A percentile compares a stretch with the other conserved stretches of the same genome.
Evolutionary conservation across 2,113 vertebrate genomes (phyloP).

Genomic region (Paracanthobrama guichenoti): DNA sequence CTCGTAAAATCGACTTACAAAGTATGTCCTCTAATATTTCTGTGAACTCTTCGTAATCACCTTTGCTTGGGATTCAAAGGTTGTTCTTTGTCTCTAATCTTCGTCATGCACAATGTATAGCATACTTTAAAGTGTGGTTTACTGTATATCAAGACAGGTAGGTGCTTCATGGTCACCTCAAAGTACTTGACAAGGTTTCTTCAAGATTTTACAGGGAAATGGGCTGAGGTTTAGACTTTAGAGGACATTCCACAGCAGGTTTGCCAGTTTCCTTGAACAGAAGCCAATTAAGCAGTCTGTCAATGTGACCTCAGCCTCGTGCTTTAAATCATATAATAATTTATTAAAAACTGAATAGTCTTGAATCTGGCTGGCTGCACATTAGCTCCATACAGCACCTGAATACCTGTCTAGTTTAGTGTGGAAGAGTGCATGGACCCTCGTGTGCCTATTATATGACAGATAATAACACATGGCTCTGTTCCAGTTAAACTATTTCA

Average conservation of each 20-base stretch:
- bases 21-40: neutral
- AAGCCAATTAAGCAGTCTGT: constrained; percentile 27
- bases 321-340: constrained; percentile 12
- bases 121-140: neutral
- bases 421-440: neutral
- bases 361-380: neutral
- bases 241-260: constrained; percentile 62
- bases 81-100: neutral
- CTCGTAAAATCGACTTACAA: neutral
- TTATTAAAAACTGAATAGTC: constrained; percentile 28
- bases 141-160: neutral
- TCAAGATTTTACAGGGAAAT: constrained; percentile 15
- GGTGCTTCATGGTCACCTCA: neutral
- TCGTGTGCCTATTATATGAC: neutral
- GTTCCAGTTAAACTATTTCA: constrained; percentile 42
- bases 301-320: constrained; percentile 47
- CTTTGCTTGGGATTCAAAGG: neutral
- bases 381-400: neutral
- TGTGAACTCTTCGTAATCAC: neutral
- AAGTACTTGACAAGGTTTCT: neutral
- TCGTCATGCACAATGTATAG: neutral
- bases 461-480: neutral
- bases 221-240: too few species aligned
- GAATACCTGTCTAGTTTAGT: neutral
- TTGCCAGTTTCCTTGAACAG: constrained; percentile 19